These are phyloP conservation scores for Drosophila monieri DNA, from an alignment of 2,888 invertebrate genomes.

Conservation along the genomic window DNA sequence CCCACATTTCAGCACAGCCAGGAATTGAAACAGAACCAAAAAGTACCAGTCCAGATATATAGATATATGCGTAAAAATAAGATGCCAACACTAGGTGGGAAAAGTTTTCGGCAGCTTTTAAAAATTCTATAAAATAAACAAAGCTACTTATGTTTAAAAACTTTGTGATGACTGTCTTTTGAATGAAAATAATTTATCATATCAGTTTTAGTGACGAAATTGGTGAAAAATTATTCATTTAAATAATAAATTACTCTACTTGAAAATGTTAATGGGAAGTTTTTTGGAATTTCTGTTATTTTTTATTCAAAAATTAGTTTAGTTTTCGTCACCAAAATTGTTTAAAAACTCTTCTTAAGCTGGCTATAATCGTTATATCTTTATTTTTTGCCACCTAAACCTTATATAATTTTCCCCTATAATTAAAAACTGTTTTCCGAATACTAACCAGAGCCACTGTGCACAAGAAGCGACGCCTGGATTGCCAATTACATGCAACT, in stretches of 20 bases:
- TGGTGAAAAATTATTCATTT: too few species aligned
- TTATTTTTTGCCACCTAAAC: too few species aligned
- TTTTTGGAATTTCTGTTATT: too few species aligned
- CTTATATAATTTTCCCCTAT: neutral
- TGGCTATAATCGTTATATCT: too few species aligned
- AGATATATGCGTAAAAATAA: neutral
- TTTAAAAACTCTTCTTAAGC: neutral
- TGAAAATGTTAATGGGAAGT: too few species aligned
- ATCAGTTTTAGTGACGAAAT: too few species aligned
- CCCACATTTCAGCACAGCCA: conserved; percentile 57
- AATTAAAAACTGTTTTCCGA: neutral
- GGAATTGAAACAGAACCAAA: conserved; percentile 8
- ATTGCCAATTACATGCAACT: conserved; percentile 72
- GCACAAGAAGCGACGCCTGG: conserved; percentile 21
- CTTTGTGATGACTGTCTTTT: too few species aligned
- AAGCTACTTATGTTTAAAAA: neutral
- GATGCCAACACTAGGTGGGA: conserved; percentile 1
- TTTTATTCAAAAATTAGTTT: too few species aligned
- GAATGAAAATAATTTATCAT: too few species aligned
- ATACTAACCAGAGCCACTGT: conserved; percentile 12
- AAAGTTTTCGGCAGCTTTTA: too few species aligned
- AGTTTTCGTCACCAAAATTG: neutral
- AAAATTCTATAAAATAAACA: neutral
- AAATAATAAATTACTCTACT: too few species aligned
- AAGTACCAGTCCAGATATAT: neutral